Percentiles rank a stretch among this genome's conserved stretches.
Conservation (phyloP, 2,113 vertebrate genomes). For the Pseudopipra pipra region DNA sequence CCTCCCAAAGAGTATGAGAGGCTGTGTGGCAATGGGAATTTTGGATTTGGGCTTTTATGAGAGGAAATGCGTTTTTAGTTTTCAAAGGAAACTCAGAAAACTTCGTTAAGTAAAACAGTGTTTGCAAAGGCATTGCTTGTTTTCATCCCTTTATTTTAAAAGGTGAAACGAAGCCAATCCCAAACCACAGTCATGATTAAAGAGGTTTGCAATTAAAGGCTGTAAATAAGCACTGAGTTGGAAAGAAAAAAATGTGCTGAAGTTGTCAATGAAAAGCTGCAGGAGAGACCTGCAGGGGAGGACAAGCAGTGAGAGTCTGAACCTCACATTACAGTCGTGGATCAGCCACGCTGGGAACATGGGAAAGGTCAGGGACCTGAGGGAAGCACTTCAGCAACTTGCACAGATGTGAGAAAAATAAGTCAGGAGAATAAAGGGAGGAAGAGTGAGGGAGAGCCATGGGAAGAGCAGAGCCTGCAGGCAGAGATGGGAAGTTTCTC, state of each 20-base stretch:
- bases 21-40: background rate
- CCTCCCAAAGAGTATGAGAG: background rate
- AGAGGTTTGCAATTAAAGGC: background rate
- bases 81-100: background rate
- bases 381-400: background rate
- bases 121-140: background rate
- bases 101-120: background rate
- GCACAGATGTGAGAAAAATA: background rate
- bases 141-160: background rate
- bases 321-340: background rate
- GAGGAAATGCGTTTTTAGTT: background rate
- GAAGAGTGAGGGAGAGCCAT: background rate
- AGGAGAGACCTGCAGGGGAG: background rate
- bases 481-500: too few species aligned
- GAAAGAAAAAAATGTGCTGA: fast-evolving
- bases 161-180: background rate
- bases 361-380: fast-evolving
- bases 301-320: background rate
- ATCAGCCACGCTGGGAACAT: background rate
- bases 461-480: background rate
- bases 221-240: background rate
- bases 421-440: background rate
- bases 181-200: background rate
- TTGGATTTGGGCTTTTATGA: background rate
- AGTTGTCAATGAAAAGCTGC: background rate